Evolutionary conservation across 2,113 vertebrate species (phyloP).

Genomic region (Otocyon megalotis): DNA sequence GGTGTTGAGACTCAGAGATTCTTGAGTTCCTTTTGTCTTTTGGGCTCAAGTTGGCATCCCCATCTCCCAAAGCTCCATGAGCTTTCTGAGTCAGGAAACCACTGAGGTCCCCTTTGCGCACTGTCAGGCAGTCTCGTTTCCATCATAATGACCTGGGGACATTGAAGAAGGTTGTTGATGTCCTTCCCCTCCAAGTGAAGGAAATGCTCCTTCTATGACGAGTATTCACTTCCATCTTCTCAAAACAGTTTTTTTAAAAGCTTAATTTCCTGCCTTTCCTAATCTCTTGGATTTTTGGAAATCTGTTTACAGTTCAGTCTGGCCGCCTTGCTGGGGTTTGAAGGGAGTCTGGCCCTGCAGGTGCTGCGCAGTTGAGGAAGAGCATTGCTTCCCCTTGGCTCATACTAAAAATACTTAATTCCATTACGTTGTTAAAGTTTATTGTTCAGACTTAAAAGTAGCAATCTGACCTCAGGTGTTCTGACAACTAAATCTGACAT

Average conservation of each 20-base stretch:
- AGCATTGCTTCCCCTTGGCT: not conserved
- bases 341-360: not conserved
- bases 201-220: not conserved
- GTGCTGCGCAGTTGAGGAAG: not conserved
- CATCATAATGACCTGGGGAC: not conserved
- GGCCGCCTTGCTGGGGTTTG: not conserved
- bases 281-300: not conserved
- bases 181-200: not conserved
- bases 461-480: not conserved
- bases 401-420: not conserved
- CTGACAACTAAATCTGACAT: not conserved
- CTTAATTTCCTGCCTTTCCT: not conserved
- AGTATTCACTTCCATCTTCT: not conserved
- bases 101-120: not conserved
- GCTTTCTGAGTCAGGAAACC: not conserved
- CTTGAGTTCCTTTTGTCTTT: not conserved
- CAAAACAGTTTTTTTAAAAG: not conserved
- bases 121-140: not conserved
- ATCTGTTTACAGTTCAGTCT: not conserved
- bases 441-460: not conserved
- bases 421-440: not conserved
- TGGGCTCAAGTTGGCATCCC: not conserved
- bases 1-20: not conserved
- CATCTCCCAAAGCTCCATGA: not conserved
- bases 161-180: not conserved